Evolutionary conservation across 2,113 vertebrate species (phyloP).

Genomic region (Ammodytes marinus): DNA sequence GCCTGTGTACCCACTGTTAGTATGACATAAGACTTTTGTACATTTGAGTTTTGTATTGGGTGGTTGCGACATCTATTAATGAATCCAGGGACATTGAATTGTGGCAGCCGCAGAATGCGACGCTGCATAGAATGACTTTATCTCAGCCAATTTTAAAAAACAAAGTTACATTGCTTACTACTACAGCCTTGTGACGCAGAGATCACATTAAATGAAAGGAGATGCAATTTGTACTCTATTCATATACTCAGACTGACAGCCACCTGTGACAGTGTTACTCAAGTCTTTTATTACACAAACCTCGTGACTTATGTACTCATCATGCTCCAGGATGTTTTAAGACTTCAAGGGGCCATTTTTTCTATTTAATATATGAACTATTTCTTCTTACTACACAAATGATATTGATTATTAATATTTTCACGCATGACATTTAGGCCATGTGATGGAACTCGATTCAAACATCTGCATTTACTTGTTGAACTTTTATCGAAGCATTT

Average conservation of each 20-base stretch:
- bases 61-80: not conserved
- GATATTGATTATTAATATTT: not conserved
- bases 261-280: not conserved
- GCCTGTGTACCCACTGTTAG: not conserved
- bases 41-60: not conserved
- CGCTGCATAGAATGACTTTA: not conserved
- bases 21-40: not conserved
- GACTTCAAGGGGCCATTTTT: not conserved
- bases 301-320: not conserved
- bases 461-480: not conserved
- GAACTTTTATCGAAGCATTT: too few species aligned
- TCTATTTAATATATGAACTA: not conserved
- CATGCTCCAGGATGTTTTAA: not conserved
- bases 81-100: not conserved
- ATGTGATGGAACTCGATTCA: not conserved
- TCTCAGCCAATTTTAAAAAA: not conserved
- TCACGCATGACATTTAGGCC: not conserved
- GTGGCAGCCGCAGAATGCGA: not conserved
- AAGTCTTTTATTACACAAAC: not conserved
- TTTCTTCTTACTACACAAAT: not conserved
- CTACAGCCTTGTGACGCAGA: not conserved
- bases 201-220: not conserved
- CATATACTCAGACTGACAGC: not conserved
- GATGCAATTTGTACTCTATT: not conserved
- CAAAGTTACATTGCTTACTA: not conserved